Evolutionary conservation across 2,113 vertebrate species (phyloP), one percentile per base, ranked within the genome.

Genomic region (Brachyhypopomus occidentalis): DNA sequence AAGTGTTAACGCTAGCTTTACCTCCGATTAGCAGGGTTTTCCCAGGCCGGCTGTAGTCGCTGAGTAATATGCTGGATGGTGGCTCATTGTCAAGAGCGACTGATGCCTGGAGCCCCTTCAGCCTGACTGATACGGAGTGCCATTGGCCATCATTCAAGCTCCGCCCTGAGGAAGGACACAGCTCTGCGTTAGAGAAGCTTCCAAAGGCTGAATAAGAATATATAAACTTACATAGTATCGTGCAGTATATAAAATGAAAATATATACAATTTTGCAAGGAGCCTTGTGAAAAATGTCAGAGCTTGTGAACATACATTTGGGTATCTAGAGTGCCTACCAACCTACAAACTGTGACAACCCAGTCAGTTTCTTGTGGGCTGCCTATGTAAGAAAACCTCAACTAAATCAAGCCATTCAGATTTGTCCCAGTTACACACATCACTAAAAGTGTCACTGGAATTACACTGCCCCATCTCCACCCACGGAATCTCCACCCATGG

Each of bases 21-120:
- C 95, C 95, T 94, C 95, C 95, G 75, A 96, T 95, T 72, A 95
- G 93, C 83, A 95, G 94, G 74, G 86, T 93, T 55, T 87, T 92
- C 3, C 93, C 94, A 58, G 94, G 95, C 87, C 93, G 93, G 72
- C 94, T 93, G 72, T 89, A 90, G 1, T 86, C 85, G 20, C 89
- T 91, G 11, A 94, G 92, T 0, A 92, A 92, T 86, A 90, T 79
- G 0, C 92, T 92, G 0, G 91, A 92, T 0, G 93, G 80, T 8
- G 92, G 90, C 0, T 93, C 91, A 0, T 92, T 91, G 85, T 96
- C 95, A 86, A 96, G 79, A 0, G 93, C 93, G 83, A 96, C 84
- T 9, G 94, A 94, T 72, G 95, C 90, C 55, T 92, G 94, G 72
- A 92, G 90, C 77, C 93, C 92, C 27, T 93, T 92, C 77, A 94